Evolutionary conservation across 2,113 vertebrate species (phyloP).

Genomic region (Oryzias woworae): DNA sequence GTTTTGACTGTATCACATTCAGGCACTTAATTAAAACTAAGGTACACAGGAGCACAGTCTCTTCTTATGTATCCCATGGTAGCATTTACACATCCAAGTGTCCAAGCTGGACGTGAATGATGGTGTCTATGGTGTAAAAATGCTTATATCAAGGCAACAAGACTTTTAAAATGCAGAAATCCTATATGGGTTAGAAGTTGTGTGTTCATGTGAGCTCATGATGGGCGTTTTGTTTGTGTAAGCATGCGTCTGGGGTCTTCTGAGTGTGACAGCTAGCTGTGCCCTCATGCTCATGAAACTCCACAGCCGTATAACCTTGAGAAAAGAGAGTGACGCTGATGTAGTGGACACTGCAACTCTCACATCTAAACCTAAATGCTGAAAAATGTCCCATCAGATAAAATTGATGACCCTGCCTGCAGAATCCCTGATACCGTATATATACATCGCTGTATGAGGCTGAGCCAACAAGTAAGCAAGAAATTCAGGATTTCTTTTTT

Average conservation of each 20-base stretch:
- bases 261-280: conserved; percentile 39
- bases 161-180: neutral
- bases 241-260: neutral
- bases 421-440: conserved; percentile 34
- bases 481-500: conserved; percentile 43
- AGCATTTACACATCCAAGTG: no score
- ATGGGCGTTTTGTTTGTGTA: conserved; percentile 5
- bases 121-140: neutral
- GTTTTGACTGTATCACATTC: conserved; percentile 18
- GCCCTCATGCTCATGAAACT: conserved; percentile 37
- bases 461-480: conserved; percentile 51
- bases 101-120: conserved; percentile 34
- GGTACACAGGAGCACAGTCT: conserved; percentile 18
- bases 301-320: conserved; percentile 64
- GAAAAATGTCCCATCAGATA: conserved; percentile 73
- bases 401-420: conserved; percentile 60
- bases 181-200: neutral
- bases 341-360: conserved; percentile 54
- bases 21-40: conserved; percentile 7
- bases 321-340: conserved; percentile 64
- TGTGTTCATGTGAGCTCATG: neutral
- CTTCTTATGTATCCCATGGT: neutral
- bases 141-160: neutral
- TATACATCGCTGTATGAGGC: conserved; percentile 64
- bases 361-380: conserved; percentile 67